phyloP scores from a whole-genome alignment of 53 echinoderm and acorn worm genomes.

The Hippasteria phrygiana region DNA sequence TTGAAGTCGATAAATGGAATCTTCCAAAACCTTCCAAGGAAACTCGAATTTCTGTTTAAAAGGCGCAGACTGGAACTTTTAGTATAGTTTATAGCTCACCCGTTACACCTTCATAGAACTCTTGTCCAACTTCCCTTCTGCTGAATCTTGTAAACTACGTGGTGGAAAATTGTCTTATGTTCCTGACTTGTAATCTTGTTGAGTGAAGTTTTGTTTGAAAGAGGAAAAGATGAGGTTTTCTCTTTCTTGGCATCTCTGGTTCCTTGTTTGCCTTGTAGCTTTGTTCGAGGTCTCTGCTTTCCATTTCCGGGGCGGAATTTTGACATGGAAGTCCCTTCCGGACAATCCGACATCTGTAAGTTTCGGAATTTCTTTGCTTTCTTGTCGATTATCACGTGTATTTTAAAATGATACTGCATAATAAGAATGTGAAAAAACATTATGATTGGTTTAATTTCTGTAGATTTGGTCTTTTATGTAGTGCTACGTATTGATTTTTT shows the following conservation, averaged over 20 bases:
- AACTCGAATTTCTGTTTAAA: no score
- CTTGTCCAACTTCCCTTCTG: no score
- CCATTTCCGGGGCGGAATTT: slow-evolving; percentile 41
- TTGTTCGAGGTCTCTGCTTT: background rate
- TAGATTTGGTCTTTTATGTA: no score
- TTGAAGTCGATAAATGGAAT: no score
- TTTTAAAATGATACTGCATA: no score
- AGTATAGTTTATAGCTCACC: background rate
- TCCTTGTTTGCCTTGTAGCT: background rate
- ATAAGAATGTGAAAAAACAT: no score
- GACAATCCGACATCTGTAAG: slow-evolving; percentile 30
- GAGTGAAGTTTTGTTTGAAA: background rate
- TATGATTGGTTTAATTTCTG: no score
- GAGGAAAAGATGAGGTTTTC: background rate
- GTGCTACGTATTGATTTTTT: no score
- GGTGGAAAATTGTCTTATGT: background rate
- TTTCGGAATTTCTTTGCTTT: background rate
- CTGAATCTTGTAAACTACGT: no score
- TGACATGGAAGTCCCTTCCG: slow-evolving; percentile 29
- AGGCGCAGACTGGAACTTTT: background rate
- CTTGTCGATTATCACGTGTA: background rate
- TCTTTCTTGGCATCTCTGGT: background rate
- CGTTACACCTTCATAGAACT: no score
- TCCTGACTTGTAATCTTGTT: background rate
- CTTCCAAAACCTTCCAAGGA: no score